phyloP scores from a whole-genome alignment of 2,888 invertebrate species.

The Chrysina gloriosa region DNA sequence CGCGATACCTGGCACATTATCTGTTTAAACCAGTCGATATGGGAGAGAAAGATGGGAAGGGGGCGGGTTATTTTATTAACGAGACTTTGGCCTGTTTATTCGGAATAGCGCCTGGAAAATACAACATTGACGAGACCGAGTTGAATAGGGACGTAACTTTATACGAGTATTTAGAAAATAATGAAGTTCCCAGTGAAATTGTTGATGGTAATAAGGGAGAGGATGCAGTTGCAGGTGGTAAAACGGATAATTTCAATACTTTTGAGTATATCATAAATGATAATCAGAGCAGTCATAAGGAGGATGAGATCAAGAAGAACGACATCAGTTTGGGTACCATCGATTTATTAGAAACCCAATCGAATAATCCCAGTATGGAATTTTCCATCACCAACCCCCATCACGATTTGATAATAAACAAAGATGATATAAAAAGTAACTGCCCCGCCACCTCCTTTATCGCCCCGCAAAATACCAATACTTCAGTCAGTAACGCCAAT shows the following conservation, averaged over 20 bases:
- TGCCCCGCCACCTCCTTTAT: background rate
- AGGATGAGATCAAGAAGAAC: background rate
- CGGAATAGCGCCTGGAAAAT: conserved; percentile 59
- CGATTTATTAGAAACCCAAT: conserved; percentile 14
- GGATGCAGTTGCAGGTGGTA: background rate
- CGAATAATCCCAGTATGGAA: conserved; percentile 5
- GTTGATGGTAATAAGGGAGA: conserved; percentile 5
- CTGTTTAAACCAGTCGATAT: conserved; percentile 56
- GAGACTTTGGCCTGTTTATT: conserved; percentile 57
- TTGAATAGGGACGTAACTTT: conserved; percentile 59
- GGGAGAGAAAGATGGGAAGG: conserved; percentile 51
- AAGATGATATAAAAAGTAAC: background rate
- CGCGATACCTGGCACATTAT: conserved; percentile 57
- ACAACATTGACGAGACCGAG: conserved; percentile 59
- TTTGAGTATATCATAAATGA: conserved; percentile 10
- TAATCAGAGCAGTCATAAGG: background rate
- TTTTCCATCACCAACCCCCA: background rate
- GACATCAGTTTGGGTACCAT: background rate
- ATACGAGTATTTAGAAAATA: conserved; percentile 44
- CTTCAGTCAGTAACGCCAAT: conserved; percentile 17
- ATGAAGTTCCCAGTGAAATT: conserved; percentile 11
- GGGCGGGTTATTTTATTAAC: conserved; percentile 58
- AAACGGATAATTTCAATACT: background rate
- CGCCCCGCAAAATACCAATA: background rate
- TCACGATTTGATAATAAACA: conserved; percentile 11